Evolutionary conservation across 2,888 invertebrate genomes (phyloP), one percentile per base, ranked within the genome.

Genomic region (Papilio gigon): DNA sequence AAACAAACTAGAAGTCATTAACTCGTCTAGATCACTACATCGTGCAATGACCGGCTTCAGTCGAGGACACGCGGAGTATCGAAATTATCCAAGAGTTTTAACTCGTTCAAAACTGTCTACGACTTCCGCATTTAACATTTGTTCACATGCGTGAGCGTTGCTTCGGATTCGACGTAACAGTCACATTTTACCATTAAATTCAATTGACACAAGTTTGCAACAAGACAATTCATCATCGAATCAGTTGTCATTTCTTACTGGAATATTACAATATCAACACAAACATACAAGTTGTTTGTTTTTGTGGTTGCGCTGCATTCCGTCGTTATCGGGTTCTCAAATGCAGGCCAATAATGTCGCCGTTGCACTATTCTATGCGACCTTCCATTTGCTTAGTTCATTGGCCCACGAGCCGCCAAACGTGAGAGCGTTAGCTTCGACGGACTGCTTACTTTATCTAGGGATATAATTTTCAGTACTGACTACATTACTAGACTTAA

Each of bases 331-430:
- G 22, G 12, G 17, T 2, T 17, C 22, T 4, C n/a, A 5, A 50
- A 59, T 47, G 47, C 35, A 22, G 63, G 42, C 20, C 47, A 63
- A 50, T 35, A 47, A 12, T 59, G 35, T 50, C 35, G 22, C 5
- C 44, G 14, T 33, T 50, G 17, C 17, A 4, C 33, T 60, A 35
- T n/a, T n/a, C 35, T 25, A 14, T 33, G 47, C 25, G 63, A 56
- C 56, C 56, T 56, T 65, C 40, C 22, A 64, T 37, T 50, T 64
- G 40, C 56, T 40, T 65, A 30, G 65, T 56, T 65, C 65, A 65
- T 20, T 27, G 65, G 56, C 53, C 65, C 22, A 14, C 17, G 12
- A 17, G n/a, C 25, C 8, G 17, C 12, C 56, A 56, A 65, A 56
- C 56, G 56, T 40, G 56, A 53, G n/a, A 12, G 53, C 53, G n/a